Evolutionary conservation across 1,140 invertebrate species (phyloP), one percentile per base, ranked within the genome.

Genomic region (Amyelois transitella): DNA sequence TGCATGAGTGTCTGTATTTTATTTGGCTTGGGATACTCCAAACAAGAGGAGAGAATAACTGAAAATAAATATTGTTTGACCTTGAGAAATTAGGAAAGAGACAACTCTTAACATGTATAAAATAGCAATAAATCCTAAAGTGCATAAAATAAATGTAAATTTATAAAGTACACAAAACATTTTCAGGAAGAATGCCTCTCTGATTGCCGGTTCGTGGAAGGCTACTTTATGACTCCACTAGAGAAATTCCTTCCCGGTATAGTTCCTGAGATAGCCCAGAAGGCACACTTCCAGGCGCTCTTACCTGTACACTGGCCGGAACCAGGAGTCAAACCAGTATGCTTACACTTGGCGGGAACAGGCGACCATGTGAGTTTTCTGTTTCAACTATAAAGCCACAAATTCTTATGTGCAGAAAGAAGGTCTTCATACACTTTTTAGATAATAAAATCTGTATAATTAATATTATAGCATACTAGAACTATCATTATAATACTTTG

Each of bases 321-420:
- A 14, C 78, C 91, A 49, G 86, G 89, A 63, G 90, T 92, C 57
- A 95, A 95, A 81, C 97, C 97, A 17, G 90, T 99, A 21, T 97
- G 97, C 87, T 90, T 99, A 64, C 97, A 99, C 81, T 90, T 99
- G 57, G 98, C 98, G 55, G 98, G 98, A 43, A 99, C 98, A 55
- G 98, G 98, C 47, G 98, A 99, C 91, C 98, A 99, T 91, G 97
- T 98, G 91, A 91, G 92, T 88, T 38, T 38, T 38, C 32, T 14
- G 1, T 38, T 38, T 38, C 32, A 38, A 38, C 32, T 38, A 38
- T 14, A 38, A n/a, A n/a, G n/a, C n/a, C n/a, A n/a, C n/a, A n/a
- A n/a, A n/a, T n/a, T n/a, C n/a, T n/a, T n/a, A n/a, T n/a, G n/a
- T n/a, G n/a, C n/a, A n/a, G n/a, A n/a, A n/a, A n/a, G n/a, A n/a